Conservation (phyloP, 1,140 invertebrate genomes). For the Teleopsis dalmanni region DNA sequence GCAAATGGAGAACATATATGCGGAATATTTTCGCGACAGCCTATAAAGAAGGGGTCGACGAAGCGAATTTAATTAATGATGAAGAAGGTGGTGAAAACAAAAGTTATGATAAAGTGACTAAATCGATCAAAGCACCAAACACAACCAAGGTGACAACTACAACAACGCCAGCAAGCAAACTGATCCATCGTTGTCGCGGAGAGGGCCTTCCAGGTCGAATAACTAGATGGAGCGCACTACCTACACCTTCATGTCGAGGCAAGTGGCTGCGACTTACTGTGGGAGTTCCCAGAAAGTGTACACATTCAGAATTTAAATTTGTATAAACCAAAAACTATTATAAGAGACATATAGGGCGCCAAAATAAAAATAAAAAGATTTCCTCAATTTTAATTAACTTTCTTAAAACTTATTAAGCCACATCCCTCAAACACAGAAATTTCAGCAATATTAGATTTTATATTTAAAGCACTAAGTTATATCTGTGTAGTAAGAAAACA, state of each 20-base stretch:
- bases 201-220: slow-evolving; percentile 63
- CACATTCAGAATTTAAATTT: slow-evolving; percentile 58
- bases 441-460: too few relatives aligned
- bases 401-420: too few relatives aligned
- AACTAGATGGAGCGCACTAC: slow-evolving; percentile 69
- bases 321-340: too few relatives aligned
- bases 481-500: too few relatives aligned
- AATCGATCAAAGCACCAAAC: slow-evolving; percentile 12
- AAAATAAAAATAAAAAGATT: too few relatives aligned
- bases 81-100: slow-evolving; percentile 15
- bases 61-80: too few relatives aligned
- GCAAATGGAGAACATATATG: background rate
- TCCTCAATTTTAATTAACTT: too few relatives aligned
- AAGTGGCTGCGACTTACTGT: slow-evolving; percentile 68
- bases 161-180: slow-evolving; percentile 19
- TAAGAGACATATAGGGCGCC: too few relatives aligned
- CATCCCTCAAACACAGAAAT: too few relatives aligned
- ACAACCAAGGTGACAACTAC: background rate
- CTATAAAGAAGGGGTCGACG: too few relatives aligned
- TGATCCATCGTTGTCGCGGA: slow-evolving; percentile 67
- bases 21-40: too few relatives aligned
- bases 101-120: slow-evolving; percentile 18
- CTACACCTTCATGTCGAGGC: slow-evolving; percentile 71
- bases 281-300: slow-evolving; percentile 52
- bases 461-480: too few relatives aligned